phyloP scores from a whole-genome alignment of 2,113 vertebrate genomes.

The Dicaeum eximium region DNA sequence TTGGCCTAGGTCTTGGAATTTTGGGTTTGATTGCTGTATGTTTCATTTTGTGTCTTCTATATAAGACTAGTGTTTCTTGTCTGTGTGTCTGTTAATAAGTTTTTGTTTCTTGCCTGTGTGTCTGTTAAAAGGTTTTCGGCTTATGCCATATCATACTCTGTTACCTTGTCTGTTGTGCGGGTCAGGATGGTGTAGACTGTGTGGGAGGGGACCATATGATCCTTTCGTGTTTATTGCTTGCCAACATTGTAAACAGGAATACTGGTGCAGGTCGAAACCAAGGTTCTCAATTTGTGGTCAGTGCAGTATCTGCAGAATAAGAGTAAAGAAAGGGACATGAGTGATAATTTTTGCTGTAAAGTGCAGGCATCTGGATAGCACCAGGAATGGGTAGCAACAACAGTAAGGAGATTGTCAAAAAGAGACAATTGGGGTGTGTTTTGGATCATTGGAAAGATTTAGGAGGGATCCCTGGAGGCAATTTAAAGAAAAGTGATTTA shows the following conservation, averaged over 20 bases:
- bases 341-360: background rate
- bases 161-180: background rate
- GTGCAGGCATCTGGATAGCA: background rate
- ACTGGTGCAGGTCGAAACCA: background rate
- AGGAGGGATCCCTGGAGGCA: background rate
- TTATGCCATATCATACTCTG: background rate
- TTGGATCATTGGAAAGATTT: background rate
- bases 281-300: background rate
- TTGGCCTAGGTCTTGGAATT: background rate
- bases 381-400: background rate
- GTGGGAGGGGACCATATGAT: background rate
- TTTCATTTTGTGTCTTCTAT: background rate
- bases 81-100: background rate
- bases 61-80: background rate
- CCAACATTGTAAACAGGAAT: background rate
- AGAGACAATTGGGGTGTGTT: background rate
- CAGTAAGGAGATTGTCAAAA: background rate
- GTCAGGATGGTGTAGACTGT: background rate
- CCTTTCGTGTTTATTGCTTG: background rate
- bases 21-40: background rate
- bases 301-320: background rate
- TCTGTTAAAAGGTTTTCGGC: background rate
- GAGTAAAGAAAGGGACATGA: background rate
- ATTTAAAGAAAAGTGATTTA: background rate
- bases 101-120: background rate